A percentile compares a stretch with the other conserved stretches of the same genome.
These are phyloP conservation scores for Xenopus petersii DNA, from an alignment of 2,797 vertebrate genomes.

Conservation along the genomic window DNA sequence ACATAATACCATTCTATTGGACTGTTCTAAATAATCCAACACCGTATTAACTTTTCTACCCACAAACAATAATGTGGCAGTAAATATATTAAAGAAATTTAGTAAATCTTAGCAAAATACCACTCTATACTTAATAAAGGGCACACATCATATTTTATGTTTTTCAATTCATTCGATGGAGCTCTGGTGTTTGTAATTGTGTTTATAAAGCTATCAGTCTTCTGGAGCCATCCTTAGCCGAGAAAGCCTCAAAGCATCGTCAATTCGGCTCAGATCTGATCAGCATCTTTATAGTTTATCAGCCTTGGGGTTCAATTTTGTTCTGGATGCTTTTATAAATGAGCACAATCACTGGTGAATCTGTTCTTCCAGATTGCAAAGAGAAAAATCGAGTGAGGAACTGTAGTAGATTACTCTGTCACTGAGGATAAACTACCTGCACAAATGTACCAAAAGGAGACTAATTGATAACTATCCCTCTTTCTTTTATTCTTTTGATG, in stretches of 20 bases:
- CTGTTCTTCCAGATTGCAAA: slow-evolving; percentile 97
- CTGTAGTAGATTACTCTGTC: slow-evolving; percentile 97
- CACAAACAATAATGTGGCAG: slow-evolving; percentile 52
- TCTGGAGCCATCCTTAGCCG: slow-evolving; percentile 87
- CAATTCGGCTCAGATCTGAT: slow-evolving; percentile 97
- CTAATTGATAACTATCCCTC: slow-evolving; percentile 71
- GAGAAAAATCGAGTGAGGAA: slow-evolving; percentile 89
- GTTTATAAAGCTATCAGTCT: slow-evolving; percentile 95
- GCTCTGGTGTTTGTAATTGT: slow-evolving; percentile 83
- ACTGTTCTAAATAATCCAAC: slow-evolving; percentile 23
- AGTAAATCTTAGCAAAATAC: slow-evolving; percentile 69
- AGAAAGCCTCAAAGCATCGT: slow-evolving; percentile 93
- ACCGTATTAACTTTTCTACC: slow-evolving; percentile 53
- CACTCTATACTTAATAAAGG: slow-evolving; percentile 71
- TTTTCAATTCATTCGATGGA: slow-evolving; percentile 80
- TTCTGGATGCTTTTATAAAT: slow-evolving; percentile 99
- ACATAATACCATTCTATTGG: slow-evolving; percentile 10
- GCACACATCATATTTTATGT: slow-evolving; percentile 68
- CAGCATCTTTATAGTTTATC: slow-evolving; percentile 99
- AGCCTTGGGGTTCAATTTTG: slow-evolving; percentile 99
- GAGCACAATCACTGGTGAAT: slow-evolving; percentile 98
- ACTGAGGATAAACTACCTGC: slow-evolving; percentile 89
- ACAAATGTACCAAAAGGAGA: slow-evolving; percentile 74
- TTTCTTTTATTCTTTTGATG: slow-evolving; percentile 45
- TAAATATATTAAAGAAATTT: slow-evolving; percentile 71